A percentile compares a stretch with the other conserved stretches of the same genome.
These are phyloP conservation scores for Varecia variegata DNA, from an alignment of 2,797 vertebrate genomes.

Conservation along the genomic window DNA sequence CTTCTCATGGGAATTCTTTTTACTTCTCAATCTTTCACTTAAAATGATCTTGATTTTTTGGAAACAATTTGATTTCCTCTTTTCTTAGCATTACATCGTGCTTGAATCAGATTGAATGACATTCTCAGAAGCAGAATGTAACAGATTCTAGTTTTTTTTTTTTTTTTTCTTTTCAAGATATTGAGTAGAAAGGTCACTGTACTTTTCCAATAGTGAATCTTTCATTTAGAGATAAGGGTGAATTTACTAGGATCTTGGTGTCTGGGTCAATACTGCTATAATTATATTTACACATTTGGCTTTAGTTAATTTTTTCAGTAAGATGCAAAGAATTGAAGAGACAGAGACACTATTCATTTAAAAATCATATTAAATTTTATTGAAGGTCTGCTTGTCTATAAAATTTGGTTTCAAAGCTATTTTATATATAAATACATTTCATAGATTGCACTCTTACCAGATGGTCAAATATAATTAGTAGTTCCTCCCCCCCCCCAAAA, in stretches of 20 bases:
- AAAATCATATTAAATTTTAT: neutral
- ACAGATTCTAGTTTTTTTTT: neutral
- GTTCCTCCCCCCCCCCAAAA: neutral
- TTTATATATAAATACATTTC: neutral
- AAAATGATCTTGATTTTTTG: neutral
- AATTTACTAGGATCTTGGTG: neutral
- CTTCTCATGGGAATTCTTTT: neutral
- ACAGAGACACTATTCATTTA: neutral
- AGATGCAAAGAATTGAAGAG: neutral
- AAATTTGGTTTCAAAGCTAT: neutral
- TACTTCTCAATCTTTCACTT: neutral
- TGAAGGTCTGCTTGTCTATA: neutral
- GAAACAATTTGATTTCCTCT: neutral
- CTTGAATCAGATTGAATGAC: neutral
- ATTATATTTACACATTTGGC: constrained; percentile 4
- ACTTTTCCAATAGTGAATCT: neutral
- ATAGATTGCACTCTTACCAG: neutral
- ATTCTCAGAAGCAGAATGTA: neutral
- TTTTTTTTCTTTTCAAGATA: neutral
- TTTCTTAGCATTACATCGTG: neutral
- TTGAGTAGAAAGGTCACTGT: neutral
- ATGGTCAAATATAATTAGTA: neutral
- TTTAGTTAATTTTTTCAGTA: neutral
- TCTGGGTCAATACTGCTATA: neutral
- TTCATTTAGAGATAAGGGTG: neutral